Conservation (phyloP, 2,888 invertebrate genomes). For the Timema podura region DNA sequence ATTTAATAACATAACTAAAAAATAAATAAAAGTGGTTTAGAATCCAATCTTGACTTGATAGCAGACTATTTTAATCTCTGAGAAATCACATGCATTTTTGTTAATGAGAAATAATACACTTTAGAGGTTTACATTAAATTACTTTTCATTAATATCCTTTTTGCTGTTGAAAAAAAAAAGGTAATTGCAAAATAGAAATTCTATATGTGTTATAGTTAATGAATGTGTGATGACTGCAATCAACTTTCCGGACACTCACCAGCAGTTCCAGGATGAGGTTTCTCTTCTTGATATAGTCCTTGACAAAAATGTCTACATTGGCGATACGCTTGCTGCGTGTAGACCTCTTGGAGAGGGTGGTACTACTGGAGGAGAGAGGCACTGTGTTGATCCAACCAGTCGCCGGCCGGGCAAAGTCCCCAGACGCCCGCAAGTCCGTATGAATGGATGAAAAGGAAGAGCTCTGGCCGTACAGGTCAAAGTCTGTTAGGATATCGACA, state of each 20-base stretch:
- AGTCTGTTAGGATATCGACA: constrained; percentile 37
- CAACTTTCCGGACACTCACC: constrained; percentile 46
- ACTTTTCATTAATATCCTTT: no score
- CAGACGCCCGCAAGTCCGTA: constrained; percentile 35
- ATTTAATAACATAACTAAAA: no score
- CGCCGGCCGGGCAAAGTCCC: constrained; percentile 28
- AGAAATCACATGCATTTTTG: no score
- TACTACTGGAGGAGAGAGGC: constrained; percentile 62
- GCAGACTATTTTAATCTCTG: no score
- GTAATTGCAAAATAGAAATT: no score
- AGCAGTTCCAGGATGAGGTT: constrained; percentile 90
- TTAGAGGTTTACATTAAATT: no score
- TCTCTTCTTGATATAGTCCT: constrained; percentile 90
- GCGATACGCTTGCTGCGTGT: constrained; percentile 39
- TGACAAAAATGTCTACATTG: constrained; percentile 76
- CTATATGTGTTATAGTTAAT: no score
- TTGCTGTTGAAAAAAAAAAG: no score
- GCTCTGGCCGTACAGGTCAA: constrained; percentile 44
- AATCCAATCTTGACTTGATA: no score
- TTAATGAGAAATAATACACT: no score
- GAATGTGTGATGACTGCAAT: no score
- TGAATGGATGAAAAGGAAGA: constrained; percentile 35
- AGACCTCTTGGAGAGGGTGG: constrained; percentile 61
- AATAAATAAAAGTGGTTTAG: no score
- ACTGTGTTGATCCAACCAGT: constrained; percentile 95